Percentiles rank a stretch among this genome's conserved stretches.
Conservation (phyloP, 2,888 invertebrate genomes). For the Thyatira batis region DNA sequence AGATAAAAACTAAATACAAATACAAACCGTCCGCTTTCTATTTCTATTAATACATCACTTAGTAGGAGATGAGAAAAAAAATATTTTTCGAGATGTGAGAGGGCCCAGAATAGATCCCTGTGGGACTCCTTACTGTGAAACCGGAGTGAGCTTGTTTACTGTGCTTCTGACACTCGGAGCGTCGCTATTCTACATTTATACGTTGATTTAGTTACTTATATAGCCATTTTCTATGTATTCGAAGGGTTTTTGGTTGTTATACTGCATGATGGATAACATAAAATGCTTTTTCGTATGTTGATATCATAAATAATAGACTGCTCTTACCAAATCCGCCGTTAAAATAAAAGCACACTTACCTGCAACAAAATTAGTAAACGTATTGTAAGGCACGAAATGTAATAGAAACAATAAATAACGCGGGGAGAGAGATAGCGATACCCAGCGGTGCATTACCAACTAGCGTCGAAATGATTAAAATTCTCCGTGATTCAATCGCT, state of each 20-base stretch:
- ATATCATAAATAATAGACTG: not conserved
- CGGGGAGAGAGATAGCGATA: not conserved
- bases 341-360: slow-evolving; percentile 1
- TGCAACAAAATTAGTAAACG: not conserved
- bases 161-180: slow-evolving; percentile 41
- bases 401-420: not conserved
- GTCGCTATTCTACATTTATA: slow-evolving; percentile 7
- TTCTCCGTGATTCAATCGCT: not conserved
- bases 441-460: not conserved
- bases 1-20: slow-evolving; percentile 55
- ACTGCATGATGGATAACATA: not conserved
- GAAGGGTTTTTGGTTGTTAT: slow-evolving; percentile 6
- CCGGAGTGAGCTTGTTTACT: slow-evolving; percentile 59
- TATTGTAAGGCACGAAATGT: not conserved
- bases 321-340: not conserved
- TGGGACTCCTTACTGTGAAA: slow-evolving; percentile 71
- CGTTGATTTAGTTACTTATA: slow-evolving; percentile 16
- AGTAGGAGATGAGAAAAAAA: slow-evolving; percentile 47
- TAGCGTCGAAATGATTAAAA: not conserved
- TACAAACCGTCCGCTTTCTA: slow-evolving; percentile 55
- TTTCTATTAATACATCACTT: slow-evolving; percentile 79
- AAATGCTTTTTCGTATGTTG: slow-evolving; percentile 8
- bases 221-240: slow-evolving; percentile 13
- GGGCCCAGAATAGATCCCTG: slow-evolving; percentile 78
- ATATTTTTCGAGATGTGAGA: slow-evolving; percentile 64